A percentile compares a stretch with the other conserved stretches of the same genome.
Evolutionary conservation across 1,140 invertebrate genomes (phyloP).

Genomic region (Idris sp.): DNA sequence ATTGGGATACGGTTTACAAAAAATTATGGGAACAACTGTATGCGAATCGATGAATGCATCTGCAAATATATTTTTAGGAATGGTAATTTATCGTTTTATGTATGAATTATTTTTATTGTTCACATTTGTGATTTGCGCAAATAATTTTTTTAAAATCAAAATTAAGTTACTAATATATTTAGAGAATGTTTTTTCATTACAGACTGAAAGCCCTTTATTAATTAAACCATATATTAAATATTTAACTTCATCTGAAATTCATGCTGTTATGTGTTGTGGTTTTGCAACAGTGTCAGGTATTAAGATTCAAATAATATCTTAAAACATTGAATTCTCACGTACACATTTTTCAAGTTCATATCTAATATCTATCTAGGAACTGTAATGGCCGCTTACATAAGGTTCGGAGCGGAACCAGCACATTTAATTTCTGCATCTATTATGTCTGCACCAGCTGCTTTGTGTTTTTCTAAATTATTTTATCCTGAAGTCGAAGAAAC

Average conservation of each 20-base stretch:
- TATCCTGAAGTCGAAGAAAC: conserved; percentile 92
- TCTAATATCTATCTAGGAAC: conserved; percentile 83
- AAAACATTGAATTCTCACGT: too few relatives aligned
- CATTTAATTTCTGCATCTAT: conserved; percentile 93
- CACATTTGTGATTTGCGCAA: too few relatives aligned
- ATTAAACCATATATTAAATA: conserved; percentile 61
- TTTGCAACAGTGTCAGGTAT: conserved; percentile 95
- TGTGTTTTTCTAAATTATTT: conserved; percentile 93
- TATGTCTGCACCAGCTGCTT: conserved; percentile 95
- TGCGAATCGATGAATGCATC: conserved; percentile 95
- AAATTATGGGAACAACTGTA: conserved; percentile 89
- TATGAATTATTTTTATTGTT: too few relatives aligned
- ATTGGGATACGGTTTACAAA: conserved; percentile 87
- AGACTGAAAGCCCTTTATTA: conserved; percentile 1
- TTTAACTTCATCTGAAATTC: conserved; percentile 95
- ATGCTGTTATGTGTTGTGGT: conserved; percentile 94
- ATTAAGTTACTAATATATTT: too few relatives aligned
- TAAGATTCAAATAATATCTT: too few relatives aligned
- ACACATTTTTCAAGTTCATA: too few relatives aligned
- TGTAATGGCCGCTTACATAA: conserved; percentile 94
- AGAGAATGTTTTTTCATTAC: too few relatives aligned
- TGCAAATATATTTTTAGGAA: conserved; percentile 93
- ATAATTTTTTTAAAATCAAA: too few relatives aligned
- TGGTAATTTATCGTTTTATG: conserved; percentile 75
- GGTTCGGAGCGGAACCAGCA: conserved; percentile 90